phyloP scores from a whole-genome alignment of 2,888 invertebrate species.

The Eupeodes luniger region DNA sequence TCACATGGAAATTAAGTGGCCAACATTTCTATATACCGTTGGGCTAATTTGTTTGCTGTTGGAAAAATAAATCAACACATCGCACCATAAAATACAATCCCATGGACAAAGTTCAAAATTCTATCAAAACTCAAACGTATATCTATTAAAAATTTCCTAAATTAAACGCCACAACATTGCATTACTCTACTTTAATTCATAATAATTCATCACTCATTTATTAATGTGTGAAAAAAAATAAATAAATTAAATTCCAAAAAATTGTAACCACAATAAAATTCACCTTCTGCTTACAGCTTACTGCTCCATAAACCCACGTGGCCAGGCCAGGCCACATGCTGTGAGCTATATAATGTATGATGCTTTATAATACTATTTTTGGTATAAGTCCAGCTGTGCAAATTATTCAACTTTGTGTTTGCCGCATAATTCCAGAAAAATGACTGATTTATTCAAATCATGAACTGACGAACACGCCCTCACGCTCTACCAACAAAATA shows the following conservation, averaged over 20 bases:
- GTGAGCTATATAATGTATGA: not conserved
- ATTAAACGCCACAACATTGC: not conserved
- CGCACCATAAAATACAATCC: too few relatives aligned
- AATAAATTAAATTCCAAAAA: slow-evolving; percentile 1
- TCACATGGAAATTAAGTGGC: too few relatives aligned
- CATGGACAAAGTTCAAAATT: too few relatives aligned
- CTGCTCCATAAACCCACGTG: not conserved
- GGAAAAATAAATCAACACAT: too few relatives aligned
- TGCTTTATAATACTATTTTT: not conserved
- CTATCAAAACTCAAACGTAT: too few relatives aligned
- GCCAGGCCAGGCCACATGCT: not conserved
- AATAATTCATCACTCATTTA: not conserved
- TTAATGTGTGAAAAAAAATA: not conserved
- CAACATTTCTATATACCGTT: too few relatives aligned
- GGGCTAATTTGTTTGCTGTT: too few relatives aligned
- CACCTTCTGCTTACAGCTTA: not conserved
- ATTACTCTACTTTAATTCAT: not conserved
- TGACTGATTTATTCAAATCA: slow-evolving; percentile 69
- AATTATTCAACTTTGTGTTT: slow-evolving; percentile 46
- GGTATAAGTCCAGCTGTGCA: slow-evolving; percentile 24
- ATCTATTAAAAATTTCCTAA: too few relatives aligned
- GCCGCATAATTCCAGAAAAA: slow-evolving; percentile 27
- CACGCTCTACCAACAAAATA: not conserved
- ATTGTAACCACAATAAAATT: slow-evolving; percentile 12
- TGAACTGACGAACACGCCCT: slow-evolving; percentile 49